Evolutionary conservation across 2,888 invertebrate species (phyloP), one percentile per base, ranked within the genome.

Genomic region (Trissonchulus latispiculum): DNA sequence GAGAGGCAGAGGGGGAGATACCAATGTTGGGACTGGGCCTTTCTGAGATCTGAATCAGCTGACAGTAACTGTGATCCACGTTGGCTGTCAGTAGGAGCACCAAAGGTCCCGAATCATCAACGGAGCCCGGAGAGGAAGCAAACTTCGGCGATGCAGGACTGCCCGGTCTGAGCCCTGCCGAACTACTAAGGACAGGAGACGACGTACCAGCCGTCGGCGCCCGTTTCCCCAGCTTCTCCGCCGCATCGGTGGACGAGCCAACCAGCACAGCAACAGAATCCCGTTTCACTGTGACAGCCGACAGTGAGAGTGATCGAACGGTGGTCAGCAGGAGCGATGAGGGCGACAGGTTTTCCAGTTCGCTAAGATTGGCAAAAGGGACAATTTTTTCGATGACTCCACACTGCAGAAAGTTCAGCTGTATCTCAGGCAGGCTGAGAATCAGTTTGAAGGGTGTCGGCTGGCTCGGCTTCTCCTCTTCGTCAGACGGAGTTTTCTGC

Each of bases 391-490:
- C 72, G 1, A 67, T 70, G 1, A 72, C 48, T 28, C 77, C 76
- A 70, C 75, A 78, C 68, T 78, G 78, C 67, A 78, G 75, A 2
- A 77, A 23, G 18, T 73, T 62, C 3, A 75, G 28, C 36, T 75
- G 37, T 33, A 75, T 28, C 23, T 32, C 28, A 8, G 78, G 78
- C 3, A 71, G 2, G n/a, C 28, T n/a, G 35, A 68, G 15, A 3
- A 2, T 23, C 2, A 71, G 18, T 74, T 28, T 3, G 36, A 66
- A 68, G 2, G 69, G 69, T 32, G 15, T 29, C 8, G 36, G 3
- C 69, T 23, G n/a, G 8, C 23, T 68, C 2, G 31, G 35, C 3
- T 32, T 23, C 33, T 36, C 69, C n/a, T n/a, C 8, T 35, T 2
- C 2, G 3, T 68, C 36, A 64, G 32, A 32, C n/a, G 29, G 32